phyloP scores from a whole-genome alignment of 2,888 invertebrate species.

The Merodon equestris region DNA sequence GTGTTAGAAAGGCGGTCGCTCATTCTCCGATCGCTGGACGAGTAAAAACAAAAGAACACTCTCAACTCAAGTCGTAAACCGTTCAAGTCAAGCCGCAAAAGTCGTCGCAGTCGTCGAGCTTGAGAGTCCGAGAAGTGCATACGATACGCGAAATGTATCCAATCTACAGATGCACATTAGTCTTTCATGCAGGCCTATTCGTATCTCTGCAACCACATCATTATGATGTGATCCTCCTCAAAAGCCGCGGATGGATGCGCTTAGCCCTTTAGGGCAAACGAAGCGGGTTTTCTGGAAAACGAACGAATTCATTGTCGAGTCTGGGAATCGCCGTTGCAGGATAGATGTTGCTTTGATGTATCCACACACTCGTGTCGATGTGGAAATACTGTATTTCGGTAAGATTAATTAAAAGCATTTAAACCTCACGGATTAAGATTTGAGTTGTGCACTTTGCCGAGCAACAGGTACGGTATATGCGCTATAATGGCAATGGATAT shows the following conservation, averaged over 20 bases:
- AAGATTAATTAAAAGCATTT: constrained; percentile 63
- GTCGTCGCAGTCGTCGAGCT: constrained; percentile 10
- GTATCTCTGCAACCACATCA: constrained; percentile 24
- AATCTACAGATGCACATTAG: constrained; percentile 20
- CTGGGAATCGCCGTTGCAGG: no score
- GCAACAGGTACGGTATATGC: constrained; percentile 44
- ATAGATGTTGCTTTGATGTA: no score
- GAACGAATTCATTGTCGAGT: no score
- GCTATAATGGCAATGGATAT: not conserved
- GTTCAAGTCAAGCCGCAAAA: constrained; percentile 19
- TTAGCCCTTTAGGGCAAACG: constrained; percentile 31
- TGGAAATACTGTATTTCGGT: constrained; percentile 41
- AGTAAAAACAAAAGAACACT: constrained; percentile 36
- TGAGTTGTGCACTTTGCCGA: constrained; percentile 13
- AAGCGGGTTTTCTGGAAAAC: constrained; percentile 44
- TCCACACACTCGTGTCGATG: no score
- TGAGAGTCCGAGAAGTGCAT: no score
- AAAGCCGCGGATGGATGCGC: constrained; percentile 13
- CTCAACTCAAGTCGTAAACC: not conserved
- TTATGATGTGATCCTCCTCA: constrained; percentile 25
- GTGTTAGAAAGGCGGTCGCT: constrained; percentile 57
- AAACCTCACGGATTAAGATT: constrained; percentile 6
- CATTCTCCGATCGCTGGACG: not conserved
- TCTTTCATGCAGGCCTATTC: not conserved
- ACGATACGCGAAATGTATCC: constrained; percentile 44